These are phyloP conservation scores for Nineta flava DNA, from an alignment of 2,888 invertebrate genomes.

Conservation along the genomic window DNA sequence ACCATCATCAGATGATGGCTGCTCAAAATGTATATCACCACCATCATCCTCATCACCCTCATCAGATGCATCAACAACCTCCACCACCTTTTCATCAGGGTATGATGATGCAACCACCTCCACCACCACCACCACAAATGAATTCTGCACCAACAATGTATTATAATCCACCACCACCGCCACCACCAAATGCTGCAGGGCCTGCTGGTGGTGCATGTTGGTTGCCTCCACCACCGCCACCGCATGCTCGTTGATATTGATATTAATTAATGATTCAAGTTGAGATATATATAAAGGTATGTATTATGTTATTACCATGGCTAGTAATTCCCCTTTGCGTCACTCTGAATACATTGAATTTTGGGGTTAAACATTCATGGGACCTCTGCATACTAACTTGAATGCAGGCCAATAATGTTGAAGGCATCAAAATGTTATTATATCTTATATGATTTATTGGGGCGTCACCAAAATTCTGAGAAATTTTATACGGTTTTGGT, in stretches of 20 bases:
- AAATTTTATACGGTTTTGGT: too few species aligned
- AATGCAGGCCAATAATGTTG: too few species aligned
- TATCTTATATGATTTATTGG: too few species aligned
- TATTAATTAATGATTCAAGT: background rate
- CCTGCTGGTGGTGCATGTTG: constrained; percentile 4
- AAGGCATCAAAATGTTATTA: too few species aligned
- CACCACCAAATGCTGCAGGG: background rate
- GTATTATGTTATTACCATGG: too few species aligned
- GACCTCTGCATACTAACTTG: too few species aligned
- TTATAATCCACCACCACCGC: background rate
- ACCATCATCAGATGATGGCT: constrained; percentile 11
- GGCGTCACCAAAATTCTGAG: too few species aligned
- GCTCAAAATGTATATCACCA: constrained; percentile 8
- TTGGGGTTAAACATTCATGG: too few species aligned
- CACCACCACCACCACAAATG: constrained; percentile 13
- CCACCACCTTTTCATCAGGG: constrained; percentile 15
- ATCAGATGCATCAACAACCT: constrained; percentile 12
- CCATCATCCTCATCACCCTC: constrained; percentile 15
- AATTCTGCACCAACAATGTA: background rate
- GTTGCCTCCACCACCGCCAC: constrained; percentile 8
- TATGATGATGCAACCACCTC: constrained; percentile 13
- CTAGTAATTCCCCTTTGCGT: too few species aligned
- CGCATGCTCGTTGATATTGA: constrained; percentile 1
- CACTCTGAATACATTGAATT: too few species aligned
- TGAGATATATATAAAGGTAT: too few species aligned